These are phyloP conservation scores for Tetraneura akinire DNA, from an alignment of 1,140 invertebrate genomes.

Conservation along the genomic window DNA sequence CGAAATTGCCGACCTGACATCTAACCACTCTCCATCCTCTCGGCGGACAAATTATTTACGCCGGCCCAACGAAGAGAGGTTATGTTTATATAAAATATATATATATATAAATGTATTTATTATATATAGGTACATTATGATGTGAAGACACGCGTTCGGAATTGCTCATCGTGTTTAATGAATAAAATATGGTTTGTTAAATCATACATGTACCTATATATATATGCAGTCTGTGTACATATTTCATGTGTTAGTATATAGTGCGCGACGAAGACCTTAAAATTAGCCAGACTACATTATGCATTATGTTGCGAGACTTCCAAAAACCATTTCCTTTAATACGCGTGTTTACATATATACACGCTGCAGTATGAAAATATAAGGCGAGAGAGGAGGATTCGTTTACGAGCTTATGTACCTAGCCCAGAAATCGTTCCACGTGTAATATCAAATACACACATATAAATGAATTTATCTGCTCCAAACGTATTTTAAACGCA, in stretches of 20 bases:
- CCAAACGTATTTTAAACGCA: too few species aligned
- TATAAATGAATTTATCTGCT: too few species aligned
- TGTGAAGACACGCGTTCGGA: not conserved
- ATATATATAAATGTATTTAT: not conserved
- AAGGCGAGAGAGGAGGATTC: too few species aligned
- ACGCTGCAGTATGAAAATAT: too few species aligned
- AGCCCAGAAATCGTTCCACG: too few species aligned
- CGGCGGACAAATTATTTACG: not conserved
- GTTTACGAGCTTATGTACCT: too few species aligned
- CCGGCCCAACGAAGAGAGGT: not conserved
- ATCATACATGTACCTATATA: not conserved
- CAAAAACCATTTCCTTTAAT: too few species aligned
- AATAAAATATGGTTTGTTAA: conserved; percentile 29
- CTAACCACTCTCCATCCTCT: not conserved
- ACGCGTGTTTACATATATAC: too few species aligned
- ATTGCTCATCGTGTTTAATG: conserved; percentile 9
- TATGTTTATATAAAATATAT: conserved; percentile 8
- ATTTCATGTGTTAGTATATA: too few species aligned
- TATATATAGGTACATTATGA: not conserved
- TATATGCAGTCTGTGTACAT: not conserved
- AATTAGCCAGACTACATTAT: not conserved
- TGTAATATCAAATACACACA: too few species aligned
- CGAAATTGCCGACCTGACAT: not conserved
- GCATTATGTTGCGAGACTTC: too few species aligned
- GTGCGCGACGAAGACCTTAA: not conserved